These are phyloP conservation scores for Sapayoa aenigma DNA, from an alignment of 2,113 vertebrate genomes.

Conservation along the genomic window DNA sequence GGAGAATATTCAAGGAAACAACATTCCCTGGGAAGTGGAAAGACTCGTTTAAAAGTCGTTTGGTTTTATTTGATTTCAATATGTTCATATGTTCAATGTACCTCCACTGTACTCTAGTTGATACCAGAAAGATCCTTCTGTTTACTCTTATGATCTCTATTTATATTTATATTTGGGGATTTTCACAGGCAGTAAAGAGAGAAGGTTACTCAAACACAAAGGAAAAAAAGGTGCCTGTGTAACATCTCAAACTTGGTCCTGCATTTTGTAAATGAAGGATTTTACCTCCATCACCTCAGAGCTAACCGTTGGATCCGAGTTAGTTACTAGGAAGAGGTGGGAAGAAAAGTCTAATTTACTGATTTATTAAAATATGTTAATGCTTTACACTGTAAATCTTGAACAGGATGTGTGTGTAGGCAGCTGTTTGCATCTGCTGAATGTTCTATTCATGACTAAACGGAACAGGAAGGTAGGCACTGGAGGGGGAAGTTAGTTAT, in stretches of 20 bases:
- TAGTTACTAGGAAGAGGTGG: neutral
- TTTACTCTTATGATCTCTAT: neutral
- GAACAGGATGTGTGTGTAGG: slow-evolving; percentile 43
- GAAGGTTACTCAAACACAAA: neutral
- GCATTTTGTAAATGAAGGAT: neutral
- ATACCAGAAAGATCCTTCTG: neutral
- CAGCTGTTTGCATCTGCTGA: slow-evolving; percentile 25
- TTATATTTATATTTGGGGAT: neutral
- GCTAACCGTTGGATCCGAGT: neutral
- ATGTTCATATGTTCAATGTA: too few relatives aligned
- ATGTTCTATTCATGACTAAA: neutral
- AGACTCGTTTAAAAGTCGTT: neutral
- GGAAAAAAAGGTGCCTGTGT: neutral
- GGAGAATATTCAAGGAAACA: neutral
- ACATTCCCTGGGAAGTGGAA: neutral
- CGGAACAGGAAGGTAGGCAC: neutral
- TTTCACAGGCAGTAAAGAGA: neutral
- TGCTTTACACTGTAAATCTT: neutral
- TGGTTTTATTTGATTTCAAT: neutral
- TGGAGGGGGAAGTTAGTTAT: neutral
- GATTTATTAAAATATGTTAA: slow-evolving; percentile 35
- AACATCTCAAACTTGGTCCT: neutral
- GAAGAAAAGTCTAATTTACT: neutral
- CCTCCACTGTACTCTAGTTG: neutral
- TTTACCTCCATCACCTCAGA: neutral